Evolutionary conservation across 1,140 invertebrate species (phyloP).

Genomic region (Chironomus tepperi): DNA sequence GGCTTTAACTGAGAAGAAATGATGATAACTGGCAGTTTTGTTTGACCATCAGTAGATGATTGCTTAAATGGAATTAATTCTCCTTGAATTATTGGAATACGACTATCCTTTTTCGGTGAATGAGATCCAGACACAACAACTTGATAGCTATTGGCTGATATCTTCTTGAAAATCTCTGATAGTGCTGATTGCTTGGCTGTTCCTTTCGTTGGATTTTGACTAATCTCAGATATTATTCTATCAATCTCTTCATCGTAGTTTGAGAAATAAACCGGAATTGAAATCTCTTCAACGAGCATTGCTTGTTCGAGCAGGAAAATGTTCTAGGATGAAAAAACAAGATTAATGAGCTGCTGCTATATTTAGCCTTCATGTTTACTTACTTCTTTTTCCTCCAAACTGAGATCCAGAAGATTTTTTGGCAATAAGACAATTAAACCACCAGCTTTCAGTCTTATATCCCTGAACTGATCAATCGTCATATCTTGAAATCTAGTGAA

Average conservation of each 20-base stretch:
- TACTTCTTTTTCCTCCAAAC: conserved; percentile 63
- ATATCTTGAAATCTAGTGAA: conserved; percentile 58
- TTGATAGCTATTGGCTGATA: conserved; percentile 90
- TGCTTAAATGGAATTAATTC: conserved; percentile 52
- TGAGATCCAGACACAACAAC: conserved; percentile 53
- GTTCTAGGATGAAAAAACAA: conserved; percentile 46
- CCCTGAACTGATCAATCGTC: conserved; percentile 63
- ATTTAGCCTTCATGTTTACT: conserved; percentile 25
- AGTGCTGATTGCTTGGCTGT: conserved; percentile 53
- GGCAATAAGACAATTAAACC: conserved; percentile 78
- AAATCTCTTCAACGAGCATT: conserved; percentile 69
- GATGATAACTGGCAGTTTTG: conserved; percentile 71
- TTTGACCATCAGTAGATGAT: conserved; percentile 54
- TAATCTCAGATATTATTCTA: conserved; percentile 66
- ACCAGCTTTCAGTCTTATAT: conserved; percentile 71
- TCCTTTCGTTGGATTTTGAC: conserved; percentile 40
- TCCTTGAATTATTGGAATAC: conserved; percentile 76
- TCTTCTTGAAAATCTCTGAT: conserved; percentile 70
- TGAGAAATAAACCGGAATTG: conserved; percentile 85
- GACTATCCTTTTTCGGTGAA: conserved; percentile 60
- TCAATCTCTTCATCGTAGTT: conserved; percentile 62
- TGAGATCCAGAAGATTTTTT: conserved; percentile 55
- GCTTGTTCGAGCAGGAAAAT: conserved; percentile 72
- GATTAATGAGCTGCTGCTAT: not conserved
- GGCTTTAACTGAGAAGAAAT: conserved; percentile 92